Conservation (phyloP, 1,140 invertebrate genomes). For the Papilio helenus region DNA sequence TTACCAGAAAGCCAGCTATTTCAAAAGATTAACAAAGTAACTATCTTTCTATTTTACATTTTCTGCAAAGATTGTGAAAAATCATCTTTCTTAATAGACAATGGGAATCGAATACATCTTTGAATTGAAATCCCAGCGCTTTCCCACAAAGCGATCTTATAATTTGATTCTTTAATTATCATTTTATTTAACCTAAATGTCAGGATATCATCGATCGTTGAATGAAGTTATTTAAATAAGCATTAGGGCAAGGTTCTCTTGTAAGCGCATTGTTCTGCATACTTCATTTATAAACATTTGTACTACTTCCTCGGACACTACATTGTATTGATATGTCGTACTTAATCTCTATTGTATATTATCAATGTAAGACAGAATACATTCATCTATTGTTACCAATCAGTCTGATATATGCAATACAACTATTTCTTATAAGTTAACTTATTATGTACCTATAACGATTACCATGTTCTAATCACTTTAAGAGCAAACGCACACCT, state of each 20-base stretch:
- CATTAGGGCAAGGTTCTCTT: slow-evolving; percentile 16
- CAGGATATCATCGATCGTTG: slow-evolving; percentile 5
- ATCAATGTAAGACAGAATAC: slow-evolving; percentile 14
- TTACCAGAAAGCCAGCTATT: too few relatives aligned
- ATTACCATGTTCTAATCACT: too few relatives aligned
- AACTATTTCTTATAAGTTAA: not conserved
- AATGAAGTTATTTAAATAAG: slow-evolving; percentile 14
- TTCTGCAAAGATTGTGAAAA: too few relatives aligned
- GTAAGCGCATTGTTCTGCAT: slow-evolving; percentile 22
- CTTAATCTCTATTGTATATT: slow-evolving; percentile 21
- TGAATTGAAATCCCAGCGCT: not conserved
- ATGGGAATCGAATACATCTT: not conserved
- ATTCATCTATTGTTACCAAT: slow-evolving; percentile 6
- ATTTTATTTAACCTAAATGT: not conserved
- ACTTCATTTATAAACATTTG: slow-evolving; percentile 25
- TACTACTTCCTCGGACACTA: slow-evolving; percentile 12
- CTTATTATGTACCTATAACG: not conserved
- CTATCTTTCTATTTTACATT: too few relatives aligned
- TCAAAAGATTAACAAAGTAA: too few relatives aligned
- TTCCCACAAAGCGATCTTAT: not conserved
- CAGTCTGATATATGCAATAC: not conserved
- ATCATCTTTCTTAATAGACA: too few relatives aligned
- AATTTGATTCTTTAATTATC: not conserved
- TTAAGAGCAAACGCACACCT: too few relatives aligned
- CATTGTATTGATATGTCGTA: not conserved